Base-by-base conservation (phyloP, 2,888 invertebrate genomes). In the Cerastis leucographa region DNA sequence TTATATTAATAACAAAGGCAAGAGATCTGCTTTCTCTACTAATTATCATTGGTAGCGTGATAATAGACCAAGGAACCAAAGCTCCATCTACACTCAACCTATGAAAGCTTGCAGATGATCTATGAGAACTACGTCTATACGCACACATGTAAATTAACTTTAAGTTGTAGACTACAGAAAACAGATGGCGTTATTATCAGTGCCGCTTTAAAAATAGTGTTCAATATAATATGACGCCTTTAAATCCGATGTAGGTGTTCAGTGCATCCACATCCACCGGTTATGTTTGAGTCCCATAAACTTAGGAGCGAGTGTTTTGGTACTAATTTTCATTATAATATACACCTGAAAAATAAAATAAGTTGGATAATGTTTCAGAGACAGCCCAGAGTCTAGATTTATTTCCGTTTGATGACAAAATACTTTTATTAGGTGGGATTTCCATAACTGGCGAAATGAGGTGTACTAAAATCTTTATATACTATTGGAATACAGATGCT, bases 81-180 rank as follows among this genome's bases (percentile, higher is more conserved):
- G 87, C 87, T 81, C 87, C 87, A 87, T 88, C 87, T 87, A 83
- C 17, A 66, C 42, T 62, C 8, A 49, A 54, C 11, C 68, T 42
- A 29, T 64, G n/a, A 72, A 75, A 86, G 54, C 49, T 68, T 64
- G 42, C 49, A 17, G 59, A 22, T 76, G 61, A 77, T 66, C 69
- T 75, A 42, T 54, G 49, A 74, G 9, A 17, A 51, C 17, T 25
- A 4, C 17, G 44, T 9, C 29, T 51, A 29, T 25, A 72, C 65
- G 35, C 74, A 72, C 62, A 74, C 77, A 83, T 83, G 75, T 62
- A 84, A 83, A 78, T 75, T 69, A 73, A 14, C 22, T 40, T 29
- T 17, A 17, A 61, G 66, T 70, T 78, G 12, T n/a, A 17, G 0
- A 9, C 11, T 2, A 22, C 22, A 22, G 11, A 49, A 59, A 12